Base-by-base conservation (phyloP, 2,888 invertebrate genomes). In the Luperina nickerlii region DNA sequence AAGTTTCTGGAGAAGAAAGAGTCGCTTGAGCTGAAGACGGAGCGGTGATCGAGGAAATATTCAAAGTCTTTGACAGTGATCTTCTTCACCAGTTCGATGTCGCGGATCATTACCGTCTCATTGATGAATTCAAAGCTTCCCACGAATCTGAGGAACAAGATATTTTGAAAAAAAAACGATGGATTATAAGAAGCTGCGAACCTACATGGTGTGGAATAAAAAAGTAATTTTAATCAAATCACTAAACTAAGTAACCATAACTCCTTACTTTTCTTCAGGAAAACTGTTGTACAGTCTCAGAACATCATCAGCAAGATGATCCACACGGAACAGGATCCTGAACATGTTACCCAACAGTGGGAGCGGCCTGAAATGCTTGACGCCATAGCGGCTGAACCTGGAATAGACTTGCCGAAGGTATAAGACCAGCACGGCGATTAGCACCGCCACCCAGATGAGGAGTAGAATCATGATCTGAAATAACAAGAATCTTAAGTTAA, bases 31-130 rank as follows among this genome's bases (percentile, higher is more conserved):
- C 93, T 91, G 7, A 97, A 91, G 0, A 95, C 51, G 13, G 91
- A 77, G 1, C 95, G 94, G 87, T 97, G 97, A 89, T 97, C 97
- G 0, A 96, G 84, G 87, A 97, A 97, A 85, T 96, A 90, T 82
- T 97, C 97, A 67, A 97, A 97, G 86, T 97, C 97, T 83, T 97
- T 97, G 0, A 97, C 94, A 0, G 96, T 91, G 15, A 97, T 92
- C 84, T 95, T 94, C 87, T 97, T 97, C 0, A 97, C 87, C 20
- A 97, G 78, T 11, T 97, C 97, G 0, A 96, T 91, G 89, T 97
- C 97, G 0, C 94, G 94, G 24, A 97, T 84, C 74, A 97, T 83
- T 1, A 96, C 70, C 24, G 94, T 68, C 0, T 97, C 95, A 1
- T 86, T 93, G 0, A 92, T 80, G 51, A 97, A 95, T 87, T 97